Percentiles rank a stretch among this genome's conserved stretches.
These are phyloP conservation scores for Anoplophora glabripennis DNA, from an alignment of 1,140 invertebrate species.

Conservation along the genomic window DNA sequence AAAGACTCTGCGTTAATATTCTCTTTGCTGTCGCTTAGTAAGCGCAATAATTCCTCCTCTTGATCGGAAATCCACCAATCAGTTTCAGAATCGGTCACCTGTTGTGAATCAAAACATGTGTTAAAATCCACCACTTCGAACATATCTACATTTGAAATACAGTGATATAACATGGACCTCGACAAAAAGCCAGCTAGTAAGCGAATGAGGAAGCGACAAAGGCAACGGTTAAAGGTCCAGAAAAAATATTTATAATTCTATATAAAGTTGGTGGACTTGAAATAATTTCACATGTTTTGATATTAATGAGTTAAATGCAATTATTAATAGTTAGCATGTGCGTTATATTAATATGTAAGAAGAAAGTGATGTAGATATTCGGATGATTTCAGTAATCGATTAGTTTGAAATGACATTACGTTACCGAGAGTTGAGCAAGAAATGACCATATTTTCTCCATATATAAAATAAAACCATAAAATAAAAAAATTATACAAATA, in stretches of 20 bases:
- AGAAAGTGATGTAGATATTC: too few species aligned
- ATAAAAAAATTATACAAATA: too few species aligned
- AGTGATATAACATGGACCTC: neutral
- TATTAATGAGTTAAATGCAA: conserved; percentile 10
- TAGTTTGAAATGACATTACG: too few species aligned
- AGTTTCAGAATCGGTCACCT: conserved; percentile 62
- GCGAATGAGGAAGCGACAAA: neutral
- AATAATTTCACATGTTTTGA: conserved; percentile 43
- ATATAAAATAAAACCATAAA: too few species aligned
- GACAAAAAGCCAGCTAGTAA: neutral
- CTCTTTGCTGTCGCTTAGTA: conserved; percentile 53
- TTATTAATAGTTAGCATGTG: conserved; percentile 11
- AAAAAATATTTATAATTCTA: neutral
- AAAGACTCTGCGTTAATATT: conserved; percentile 44
- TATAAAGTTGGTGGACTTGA: conserved; percentile 41
- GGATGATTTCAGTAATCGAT: too few species aligned
- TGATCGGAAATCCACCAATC: conserved; percentile 77
- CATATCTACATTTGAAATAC: neutral
- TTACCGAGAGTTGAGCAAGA: too few species aligned
- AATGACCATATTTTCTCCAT: too few species aligned
- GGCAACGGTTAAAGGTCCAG: neutral
- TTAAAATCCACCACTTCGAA: conserved; percentile 29
- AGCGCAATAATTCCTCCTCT: conserved; percentile 75
- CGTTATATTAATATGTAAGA: conserved; percentile 14
- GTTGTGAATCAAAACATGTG: conserved; percentile 48